These are phyloP conservation scores for Stegodyphus mimosarum DNA, from an alignment of 1,140 invertebrate genomes.

Conservation along the genomic window DNA sequence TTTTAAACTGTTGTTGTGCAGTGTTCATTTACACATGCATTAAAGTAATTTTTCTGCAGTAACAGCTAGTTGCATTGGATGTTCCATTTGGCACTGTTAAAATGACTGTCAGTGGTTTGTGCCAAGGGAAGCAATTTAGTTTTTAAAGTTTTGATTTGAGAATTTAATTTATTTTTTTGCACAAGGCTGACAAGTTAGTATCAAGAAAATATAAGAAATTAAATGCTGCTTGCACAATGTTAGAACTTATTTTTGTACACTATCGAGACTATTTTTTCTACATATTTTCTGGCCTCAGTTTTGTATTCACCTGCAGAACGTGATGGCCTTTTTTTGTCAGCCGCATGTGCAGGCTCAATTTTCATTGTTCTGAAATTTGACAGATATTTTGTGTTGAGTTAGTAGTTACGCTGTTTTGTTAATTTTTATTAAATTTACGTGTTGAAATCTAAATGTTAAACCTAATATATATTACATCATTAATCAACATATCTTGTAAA, in stretches of 20 bases:
- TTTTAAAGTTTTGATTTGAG: constrained; percentile 29
- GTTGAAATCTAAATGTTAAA: constrained; percentile 57
- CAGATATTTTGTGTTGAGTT: constrained; percentile 60
- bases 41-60: background rate
- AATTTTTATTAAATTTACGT: constrained; percentile 54
- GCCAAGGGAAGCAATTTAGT: constrained; percentile 21
- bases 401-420: constrained; percentile 60
- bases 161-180: constrained; percentile 43
- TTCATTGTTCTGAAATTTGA: constrained; percentile 61
- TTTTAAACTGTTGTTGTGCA: constrained; percentile 55
- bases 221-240: constrained; percentile 57
- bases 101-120: constrained; percentile 23
- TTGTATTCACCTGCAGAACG: constrained; percentile 37
- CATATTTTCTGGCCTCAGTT: constrained; percentile 46
- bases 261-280: constrained; percentile 49
- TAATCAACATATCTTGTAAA: constrained; percentile 59
- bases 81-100: constrained; percentile 45
- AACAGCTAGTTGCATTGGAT: background rate
- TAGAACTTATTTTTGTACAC: constrained; percentile 60
- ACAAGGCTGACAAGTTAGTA: constrained; percentile 40
- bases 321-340: constrained; percentile 39
- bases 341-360: constrained; percentile 55
- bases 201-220: constrained; percentile 16
- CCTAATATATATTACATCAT: constrained; percentile 55
- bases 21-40: constrained; percentile 27